Evolutionary conservation across 2,888 invertebrate genomes (phyloP), one percentile per base, ranked within the genome.

Genomic region (Dynastes grantii): DNA sequence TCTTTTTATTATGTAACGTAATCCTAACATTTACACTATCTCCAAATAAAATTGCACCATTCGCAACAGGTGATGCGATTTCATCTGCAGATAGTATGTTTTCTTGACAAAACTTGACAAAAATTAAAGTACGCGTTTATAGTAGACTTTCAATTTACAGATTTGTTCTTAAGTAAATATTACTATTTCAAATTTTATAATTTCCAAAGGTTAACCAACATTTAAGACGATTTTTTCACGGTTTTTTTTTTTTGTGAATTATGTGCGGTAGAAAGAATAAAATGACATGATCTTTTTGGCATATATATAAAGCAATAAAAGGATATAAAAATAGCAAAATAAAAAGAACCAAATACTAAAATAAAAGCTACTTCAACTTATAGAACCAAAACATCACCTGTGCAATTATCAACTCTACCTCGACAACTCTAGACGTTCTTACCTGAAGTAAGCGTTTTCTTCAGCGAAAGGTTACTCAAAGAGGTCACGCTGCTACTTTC

Each of bases 401-500:
- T 27, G 11, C 16, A 68, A 2, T 2, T 8, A 45, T 45, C 32
- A 37, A 37, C 11, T 45, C 45, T 11, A 45, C 45, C 45, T 45
- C 45, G 22, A 22, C 22, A 2, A 45, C 2, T 45, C 45, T 8
- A 11, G 8, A 29, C 13, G 68, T 37, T 88, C 91, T 89, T 87
- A 94, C 94, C 94, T 85, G 93, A 93, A 80, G 93, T 93, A 81
- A 92, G 89, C 70, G 96, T 96, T 90, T 97, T 97, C 83, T 97
- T 91, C 84, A 96, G 90, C 81, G 97, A 96, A 89, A 97, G 91
- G 91, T 96, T 97, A 87, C 96, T 96, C 85, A 97, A 92, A 80
- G 97, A 97, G 76, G 97, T 96, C 81, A 98, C 97, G 88, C 97
- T 97, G 89, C 97, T 97, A 89, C 97, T 97, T 90, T 98, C 98